Evolutionary conservation across 2,888 invertebrate genomes (phyloP).

Genomic region (Philaethria dido): DNA sequence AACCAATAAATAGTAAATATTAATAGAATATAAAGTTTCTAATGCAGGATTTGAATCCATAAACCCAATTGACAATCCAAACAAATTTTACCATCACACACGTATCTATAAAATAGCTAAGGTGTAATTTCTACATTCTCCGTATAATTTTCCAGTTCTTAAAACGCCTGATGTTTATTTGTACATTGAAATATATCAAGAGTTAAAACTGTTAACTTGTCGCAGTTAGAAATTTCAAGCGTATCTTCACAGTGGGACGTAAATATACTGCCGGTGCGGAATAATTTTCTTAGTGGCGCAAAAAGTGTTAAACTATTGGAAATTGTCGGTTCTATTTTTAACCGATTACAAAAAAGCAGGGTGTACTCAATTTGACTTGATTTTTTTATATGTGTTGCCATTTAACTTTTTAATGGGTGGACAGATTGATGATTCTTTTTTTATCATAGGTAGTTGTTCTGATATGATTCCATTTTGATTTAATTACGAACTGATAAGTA

Average conservation of each 20-base stretch:
- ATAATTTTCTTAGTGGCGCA: constrained; percentile 5
- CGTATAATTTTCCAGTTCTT: constrained; percentile 18
- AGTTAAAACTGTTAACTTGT: constrained; percentile 23
- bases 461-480: no score
- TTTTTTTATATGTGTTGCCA: no score
- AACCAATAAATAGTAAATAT: no score
- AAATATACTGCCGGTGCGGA: constrained; percentile 23
- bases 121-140: constrained; percentile 16
- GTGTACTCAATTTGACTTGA: no score
- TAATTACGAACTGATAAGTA: no score
- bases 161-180: constrained; percentile 16
- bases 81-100: neutral
- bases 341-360: neutral
- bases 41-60: no score
- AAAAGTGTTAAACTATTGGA: constrained; percentile 13
- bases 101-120: neutral
- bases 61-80: no score
- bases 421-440: no score
- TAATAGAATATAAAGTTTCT: no score
- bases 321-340: neutral
- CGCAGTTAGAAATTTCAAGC: constrained; percentile 25
- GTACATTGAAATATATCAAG: constrained; percentile 22
- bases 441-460: no score
- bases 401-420: no score
- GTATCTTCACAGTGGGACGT: constrained; percentile 32